phyloP scores from a whole-genome alignment of 1,140 invertebrate genomes.

The Aporrectodea caliginosa region DNA sequence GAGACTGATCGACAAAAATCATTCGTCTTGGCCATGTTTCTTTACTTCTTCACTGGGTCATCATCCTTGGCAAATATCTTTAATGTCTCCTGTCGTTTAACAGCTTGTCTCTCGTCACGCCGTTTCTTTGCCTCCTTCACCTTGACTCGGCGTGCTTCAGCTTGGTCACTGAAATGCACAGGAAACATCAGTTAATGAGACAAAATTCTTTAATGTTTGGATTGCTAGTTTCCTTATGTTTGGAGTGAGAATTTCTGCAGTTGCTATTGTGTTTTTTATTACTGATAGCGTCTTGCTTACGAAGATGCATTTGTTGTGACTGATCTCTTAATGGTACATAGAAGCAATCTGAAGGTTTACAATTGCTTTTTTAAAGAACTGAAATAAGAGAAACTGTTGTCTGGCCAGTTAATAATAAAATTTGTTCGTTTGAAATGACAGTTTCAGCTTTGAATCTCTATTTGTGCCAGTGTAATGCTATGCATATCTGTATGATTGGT shows the following conservation, averaged over 20 bases:
- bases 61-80: slow-evolving; percentile 49
- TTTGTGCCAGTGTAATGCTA: too few relatives aligned
- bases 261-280: too few relatives aligned
- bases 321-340: too few relatives aligned
- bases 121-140: slow-evolving; percentile 93
- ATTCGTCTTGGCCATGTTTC: too few relatives aligned
- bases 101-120: slow-evolving; percentile 84
- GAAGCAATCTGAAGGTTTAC: not conserved
- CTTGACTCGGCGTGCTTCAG: slow-evolving; percentile 89
- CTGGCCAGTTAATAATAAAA: not conserved
- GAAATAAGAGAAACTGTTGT: not conserved
- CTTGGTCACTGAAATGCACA: slow-evolving; percentile 75
- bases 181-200: not conserved
- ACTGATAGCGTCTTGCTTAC: too few relatives aligned
- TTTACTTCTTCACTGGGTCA: slow-evolving; percentile 33
- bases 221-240: not conserved
- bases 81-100: slow-evolving; percentile 91
- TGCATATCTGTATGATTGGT: too few relatives aligned
- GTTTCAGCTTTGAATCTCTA: too few relatives aligned
- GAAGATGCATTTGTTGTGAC: too few relatives aligned
- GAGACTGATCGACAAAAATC: too few relatives aligned
- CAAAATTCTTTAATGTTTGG: not conserved
- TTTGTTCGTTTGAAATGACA: too few relatives aligned
- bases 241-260: not conserved
- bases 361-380: not conserved